Base-by-base conservation (phyloP, 2,888 invertebrate genomes). In the Heliothis peltigera region DNA sequence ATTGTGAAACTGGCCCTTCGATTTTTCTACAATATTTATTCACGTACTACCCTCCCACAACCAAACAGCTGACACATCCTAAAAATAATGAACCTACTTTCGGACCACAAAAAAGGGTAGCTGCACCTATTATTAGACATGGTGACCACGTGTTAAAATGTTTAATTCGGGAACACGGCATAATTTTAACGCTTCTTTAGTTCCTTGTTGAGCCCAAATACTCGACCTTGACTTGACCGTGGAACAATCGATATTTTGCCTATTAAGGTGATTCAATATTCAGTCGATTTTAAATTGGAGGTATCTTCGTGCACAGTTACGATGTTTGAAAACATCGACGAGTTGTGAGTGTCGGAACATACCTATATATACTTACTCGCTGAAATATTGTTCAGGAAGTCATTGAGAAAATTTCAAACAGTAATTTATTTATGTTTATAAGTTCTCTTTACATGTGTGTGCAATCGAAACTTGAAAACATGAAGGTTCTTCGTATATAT, bases 171-270 rank as follows among this genome's bases (percentile, higher is more conserved):
- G 21, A 51, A 18, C 18, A 44, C 18, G 57, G 35, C 54, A 54
- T 47, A 21, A 57, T 54, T 61, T 47, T 47, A 39, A 55, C 15
- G 47, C 28, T 48, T 68, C 46, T 15, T 35, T 57, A 43, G 49
- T 49, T 42, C 18, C 28, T 21, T n/a, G 0, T 46, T 4, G 18
- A 46, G 6, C n/a, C 32, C n/a, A 47, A 44, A 49, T 42, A 59
- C 21, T 46, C 19, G 15, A 47, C 62, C 49, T 47, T 69, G 35
- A 4, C 21, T 48, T 39, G 56, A 39, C 54, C 43, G 51, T 43
- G 60, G 10, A 17, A 4, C 17, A 67, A 73, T 73, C 70, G 46
- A 70, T 70, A 58, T 15, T 51, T 46, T 18, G 51, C 54, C 57
- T 58, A 62, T 48, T 35, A 19, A 70, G 4, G 12, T 25, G 19